Evolutionary conservation across 2,888 invertebrate genomes (phyloP).

Genomic region (Chrysolina haemoptera): DNA sequence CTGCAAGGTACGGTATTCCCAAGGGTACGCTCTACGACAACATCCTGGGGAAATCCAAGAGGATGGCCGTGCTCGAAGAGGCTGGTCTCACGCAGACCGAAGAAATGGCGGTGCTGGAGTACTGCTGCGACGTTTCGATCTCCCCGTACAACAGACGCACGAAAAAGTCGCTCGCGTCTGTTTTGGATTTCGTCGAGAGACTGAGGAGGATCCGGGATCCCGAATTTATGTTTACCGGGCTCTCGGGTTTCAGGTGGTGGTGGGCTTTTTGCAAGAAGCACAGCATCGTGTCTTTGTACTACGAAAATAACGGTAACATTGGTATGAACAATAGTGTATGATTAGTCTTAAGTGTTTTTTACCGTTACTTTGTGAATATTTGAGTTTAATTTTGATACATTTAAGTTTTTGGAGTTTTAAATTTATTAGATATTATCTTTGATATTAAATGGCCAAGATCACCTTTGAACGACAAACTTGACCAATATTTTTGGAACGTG

Average conservation of each 20-base stretch:
- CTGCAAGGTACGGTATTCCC: constrained; percentile 80
- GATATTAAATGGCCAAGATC: not conserved
- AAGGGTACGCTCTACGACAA: constrained; percentile 86
- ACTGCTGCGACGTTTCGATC: constrained; percentile 81
- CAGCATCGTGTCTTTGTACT: constrained; percentile 79
- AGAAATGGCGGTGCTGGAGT: constrained; percentile 79
- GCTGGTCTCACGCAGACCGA: constrained; percentile 75
- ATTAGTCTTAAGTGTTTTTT: not conserved
- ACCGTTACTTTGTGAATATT: not conserved
- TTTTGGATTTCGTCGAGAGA: constrained; percentile 79
- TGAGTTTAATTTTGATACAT: not conserved
- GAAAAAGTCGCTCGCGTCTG: constrained; percentile 77
- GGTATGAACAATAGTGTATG: constrained; percentile 32
- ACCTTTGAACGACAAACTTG: not conserved
- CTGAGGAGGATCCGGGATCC: constrained; percentile 76
- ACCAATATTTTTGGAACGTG: not conserved
- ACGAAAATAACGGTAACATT: constrained; percentile 63
- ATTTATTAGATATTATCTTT: constrained; percentile 2
- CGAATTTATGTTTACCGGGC: constrained; percentile 78
- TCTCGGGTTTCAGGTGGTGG: constrained; percentile 86
- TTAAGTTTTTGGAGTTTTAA: not conserved
- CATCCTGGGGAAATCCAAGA: constrained; percentile 82
- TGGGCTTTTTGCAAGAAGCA: constrained; percentile 88
- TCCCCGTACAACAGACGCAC: constrained; percentile 82
- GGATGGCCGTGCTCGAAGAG: constrained; percentile 83